Base-by-base conservation (phyloP, 2,797 vertebrate genomes). In the Myotis vivesi region DNA sequence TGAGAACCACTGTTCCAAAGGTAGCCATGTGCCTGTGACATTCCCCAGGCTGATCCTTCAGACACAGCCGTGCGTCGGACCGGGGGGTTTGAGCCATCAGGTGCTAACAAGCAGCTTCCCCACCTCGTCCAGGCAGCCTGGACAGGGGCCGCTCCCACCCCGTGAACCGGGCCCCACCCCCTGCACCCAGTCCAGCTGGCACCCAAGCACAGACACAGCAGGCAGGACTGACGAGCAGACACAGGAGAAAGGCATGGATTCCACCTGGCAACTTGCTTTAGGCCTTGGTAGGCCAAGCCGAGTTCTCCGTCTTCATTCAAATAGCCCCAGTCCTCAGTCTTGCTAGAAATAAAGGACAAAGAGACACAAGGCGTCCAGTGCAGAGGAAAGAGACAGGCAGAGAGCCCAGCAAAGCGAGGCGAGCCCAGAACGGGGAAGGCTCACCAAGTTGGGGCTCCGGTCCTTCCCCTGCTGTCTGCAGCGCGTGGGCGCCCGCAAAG, bases 241-340 rank as follows among this genome's bases (percentile, higher is more conserved):
- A 73, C 51, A 75, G 86, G 30, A 92, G 87, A n/a, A 44, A 88
- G 87, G 87, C 97, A 81, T 88, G 64, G 10, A 73, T 97, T 98
- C 98, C 97, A 99, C 99, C 99, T 99, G 99, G 99, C 98, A 95
- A 99, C 99, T 99, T 99, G 99, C 98, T 99, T 99, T 98, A 99
- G 98, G 89, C 99, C 99, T 97, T 99, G 99, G 97, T 99, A 99
- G 93, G 99, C 99, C 98, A 99, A 97, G 97, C 98, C 99, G 97
- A 99, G 99, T 97, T 99, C 99, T 90, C 99, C 99, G 25, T 99
- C 99, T 99, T 99, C 99, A 97, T 99, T 99, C 98, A 99, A 98
- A 97, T 98, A 98, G 92, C 98, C 98, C 99, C 99, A 99, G 97
- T 99, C 99, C 98, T 99, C 99, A 97, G 98, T 98, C 97, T 98